phyloP scores from a whole-genome alignment of 92 coral and sea anemone species.

The Palythoa grandiflora region DNA sequence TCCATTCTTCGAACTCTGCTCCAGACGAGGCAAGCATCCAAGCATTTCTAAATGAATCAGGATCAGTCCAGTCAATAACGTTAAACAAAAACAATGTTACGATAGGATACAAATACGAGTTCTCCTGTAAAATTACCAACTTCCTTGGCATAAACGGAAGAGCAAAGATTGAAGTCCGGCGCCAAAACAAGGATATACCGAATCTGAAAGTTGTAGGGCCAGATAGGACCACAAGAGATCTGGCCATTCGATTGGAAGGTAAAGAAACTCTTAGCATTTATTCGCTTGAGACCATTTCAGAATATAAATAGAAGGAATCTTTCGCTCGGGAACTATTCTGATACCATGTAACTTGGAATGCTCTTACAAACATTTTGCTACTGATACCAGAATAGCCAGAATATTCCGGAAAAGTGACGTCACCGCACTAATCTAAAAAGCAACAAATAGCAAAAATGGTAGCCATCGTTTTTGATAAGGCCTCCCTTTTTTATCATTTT shows the following conservation, averaged over 20 bases:
- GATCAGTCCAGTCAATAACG: not conserved
- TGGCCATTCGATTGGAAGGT: not conserved
- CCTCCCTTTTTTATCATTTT: too few relatives aligned
- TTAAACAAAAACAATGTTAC: not conserved
- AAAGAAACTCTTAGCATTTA: not conserved
- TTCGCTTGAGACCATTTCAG: not conserved
- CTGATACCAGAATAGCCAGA: too few relatives aligned
- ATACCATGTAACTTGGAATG: too few relatives aligned
- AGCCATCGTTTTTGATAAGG: too few relatives aligned
- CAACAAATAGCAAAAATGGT: too few relatives aligned
- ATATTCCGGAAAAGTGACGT: too few relatives aligned
- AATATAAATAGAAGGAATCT: too few relatives aligned
- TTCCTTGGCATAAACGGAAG: not conserved
- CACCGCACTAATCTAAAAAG: too few relatives aligned
- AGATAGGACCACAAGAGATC: not conserved
- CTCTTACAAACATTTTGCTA: too few relatives aligned
- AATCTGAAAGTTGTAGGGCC: not conserved
- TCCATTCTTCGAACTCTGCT: not conserved
- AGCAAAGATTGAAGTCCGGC: not conserved
- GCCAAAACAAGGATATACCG: conserved; percentile 12
- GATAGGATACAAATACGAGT: not conserved
- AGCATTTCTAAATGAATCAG: not conserved
- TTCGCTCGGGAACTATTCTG: too few relatives aligned
- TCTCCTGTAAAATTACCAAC: conserved; percentile 1
- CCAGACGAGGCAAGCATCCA: not conserved